Evolutionary conservation across 2,888 invertebrate species (phyloP).

Genomic region (Empis livida): DNA sequence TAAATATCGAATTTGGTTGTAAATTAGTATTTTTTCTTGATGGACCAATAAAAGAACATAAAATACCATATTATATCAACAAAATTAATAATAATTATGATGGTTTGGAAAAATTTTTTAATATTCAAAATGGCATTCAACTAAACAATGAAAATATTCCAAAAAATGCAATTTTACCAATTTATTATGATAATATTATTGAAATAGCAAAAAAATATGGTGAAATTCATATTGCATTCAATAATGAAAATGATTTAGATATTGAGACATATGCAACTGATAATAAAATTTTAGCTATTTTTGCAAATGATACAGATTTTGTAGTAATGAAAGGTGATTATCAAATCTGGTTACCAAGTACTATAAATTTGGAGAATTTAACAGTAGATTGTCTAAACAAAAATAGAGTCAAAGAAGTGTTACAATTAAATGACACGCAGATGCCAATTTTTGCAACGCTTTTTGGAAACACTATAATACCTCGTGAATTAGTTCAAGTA

Average conservation of each 20-base stretch:
- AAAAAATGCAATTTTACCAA: conserved; percentile 4
- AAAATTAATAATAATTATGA: conserved; percentile 5
- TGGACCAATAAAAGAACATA: conserved; percentile 9
- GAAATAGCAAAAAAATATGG: conserved; percentile 7
- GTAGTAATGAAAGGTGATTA: conserved; percentile 10
- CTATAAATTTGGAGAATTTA: conserved; percentile 3
- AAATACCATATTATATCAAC: conserved; percentile 4
- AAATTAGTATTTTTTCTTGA: conserved; percentile 9
- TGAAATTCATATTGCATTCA: conserved; percentile 6
- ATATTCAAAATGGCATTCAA: conserved; percentile 2
- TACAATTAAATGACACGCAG: conserved; percentile 6
- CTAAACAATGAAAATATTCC: not conserved
- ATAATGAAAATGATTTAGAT: conserved; percentile 10
- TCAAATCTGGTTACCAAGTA: conserved; percentile 5
- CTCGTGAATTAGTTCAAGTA: conserved; percentile 4
- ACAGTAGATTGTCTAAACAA: conserved; percentile 6
- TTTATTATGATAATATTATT: conserved; percentile 5
- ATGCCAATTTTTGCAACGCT: conserved; percentile 11
- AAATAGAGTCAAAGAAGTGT: not conserved
- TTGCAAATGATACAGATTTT: conserved; percentile 10
- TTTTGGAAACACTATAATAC: conserved; percentile 7
- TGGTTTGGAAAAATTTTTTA: not conserved
- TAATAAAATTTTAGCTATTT: conserved; percentile 4
- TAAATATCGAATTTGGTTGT: conserved; percentile 1
- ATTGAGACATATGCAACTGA: conserved; percentile 6